phyloP scores from a whole-genome alignment of 2,113 vertebrate genomes.

The Vulpes ferrilata region DNA sequence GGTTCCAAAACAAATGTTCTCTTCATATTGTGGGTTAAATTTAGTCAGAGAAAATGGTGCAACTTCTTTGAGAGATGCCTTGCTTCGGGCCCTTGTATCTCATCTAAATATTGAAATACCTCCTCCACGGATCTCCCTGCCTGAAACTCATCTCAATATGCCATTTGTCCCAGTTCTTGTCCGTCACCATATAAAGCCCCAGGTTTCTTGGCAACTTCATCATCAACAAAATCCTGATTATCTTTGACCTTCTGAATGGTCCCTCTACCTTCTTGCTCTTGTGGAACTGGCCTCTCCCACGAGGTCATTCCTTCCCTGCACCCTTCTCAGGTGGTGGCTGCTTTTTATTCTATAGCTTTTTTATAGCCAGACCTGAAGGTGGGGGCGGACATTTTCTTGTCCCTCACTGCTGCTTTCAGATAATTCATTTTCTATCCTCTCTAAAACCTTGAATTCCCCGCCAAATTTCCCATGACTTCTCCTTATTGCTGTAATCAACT shows the following conservation, averaged over 20 bases:
- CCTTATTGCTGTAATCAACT: not conserved
- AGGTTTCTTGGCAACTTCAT: not conserved
- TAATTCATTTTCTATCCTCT: not conserved
- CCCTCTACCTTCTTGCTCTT: not conserved
- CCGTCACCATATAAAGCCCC: not conserved
- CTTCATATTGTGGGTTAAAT: constrained; percentile 73
- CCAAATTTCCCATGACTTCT: not conserved
- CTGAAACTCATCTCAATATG: not conserved
- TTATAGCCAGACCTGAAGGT: not conserved
- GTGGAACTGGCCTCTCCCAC: not conserved
- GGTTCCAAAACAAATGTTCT: constrained; percentile 80
- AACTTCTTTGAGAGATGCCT: constrained; percentile 32
- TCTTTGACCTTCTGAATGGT: not conserved
- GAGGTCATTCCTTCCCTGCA: not conserved
- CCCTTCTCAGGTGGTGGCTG: not conserved
- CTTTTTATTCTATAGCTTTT: not conserved
- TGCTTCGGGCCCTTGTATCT: not conserved
- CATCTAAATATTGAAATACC: not conserved
- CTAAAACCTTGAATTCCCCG: not conserved
- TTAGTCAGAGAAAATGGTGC: constrained; percentile 60
- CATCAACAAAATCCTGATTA: not conserved
- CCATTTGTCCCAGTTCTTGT: not conserved
- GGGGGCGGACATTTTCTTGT: not conserved
- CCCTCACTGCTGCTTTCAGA: not conserved
- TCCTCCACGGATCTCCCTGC: not conserved